Evolutionary conservation across 2,888 invertebrate species (phyloP), one percentile per base, ranked within the genome.

Genomic region (Cenopis cana): DNA sequence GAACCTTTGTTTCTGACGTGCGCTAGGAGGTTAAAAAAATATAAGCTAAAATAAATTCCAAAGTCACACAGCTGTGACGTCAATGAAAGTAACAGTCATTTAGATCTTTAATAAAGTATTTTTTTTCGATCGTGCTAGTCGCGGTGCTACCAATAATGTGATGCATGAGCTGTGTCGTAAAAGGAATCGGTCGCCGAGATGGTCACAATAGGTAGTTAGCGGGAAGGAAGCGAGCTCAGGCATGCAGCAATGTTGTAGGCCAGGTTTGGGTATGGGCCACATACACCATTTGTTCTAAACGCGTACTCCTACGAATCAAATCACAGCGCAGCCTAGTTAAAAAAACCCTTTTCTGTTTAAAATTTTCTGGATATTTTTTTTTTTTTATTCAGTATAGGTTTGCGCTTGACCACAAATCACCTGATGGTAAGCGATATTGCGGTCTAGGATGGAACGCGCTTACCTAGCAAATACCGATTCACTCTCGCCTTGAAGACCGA

Each of bases 161-260:
- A 65, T 46, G 54, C 33, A 41, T 41, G 29, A 29, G 33, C 56
- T 17, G 50, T 29, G 52, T 72, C 68, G 68, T 59, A 72, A 68
- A 64, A 72, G 59, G 65, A 14, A 36, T 49, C 24, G 46, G 20
- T 17, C 50, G 54, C 20, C 68, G 60, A 80, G 84, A 81, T 77
- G 78, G 74, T 78, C 76, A 87, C 86, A 87, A 87, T 87, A 74
- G 82, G 81, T 79, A 76, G 81, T 85, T 83, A 85, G 77, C 62
- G 69, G 78, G 65, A 82, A 82, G 83, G 80, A 81, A 83, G 75
- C 76, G 73, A 14, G 54, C 52, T 52, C 62, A 24, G 67, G 74
- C 82, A 82, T 82, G 82, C 76, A 73, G 80, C 85, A 81, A 84
- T 82, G 83, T 75, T 66, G 74, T 76, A 69, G 18, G 49, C 71